These are phyloP conservation scores for Sorex fumeus DNA, from an alignment of 2,113 vertebrate species.

Conservation along the genomic window DNA sequence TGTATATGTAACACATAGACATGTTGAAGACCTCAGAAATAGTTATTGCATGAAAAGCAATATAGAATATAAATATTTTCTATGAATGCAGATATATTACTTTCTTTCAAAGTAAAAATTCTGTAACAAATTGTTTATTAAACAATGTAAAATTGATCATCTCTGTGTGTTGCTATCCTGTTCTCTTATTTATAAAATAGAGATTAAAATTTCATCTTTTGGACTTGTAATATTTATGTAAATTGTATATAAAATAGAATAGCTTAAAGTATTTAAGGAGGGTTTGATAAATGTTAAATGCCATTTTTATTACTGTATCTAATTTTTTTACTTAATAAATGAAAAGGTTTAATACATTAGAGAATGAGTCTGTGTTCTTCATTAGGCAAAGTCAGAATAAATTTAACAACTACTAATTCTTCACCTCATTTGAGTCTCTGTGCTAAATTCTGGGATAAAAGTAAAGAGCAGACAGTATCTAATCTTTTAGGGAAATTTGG, in stretches of 20 bases:
- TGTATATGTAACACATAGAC: not conserved
- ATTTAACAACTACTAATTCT: not conserved
- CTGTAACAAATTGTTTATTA: not conserved
- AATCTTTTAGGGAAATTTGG: not conserved
- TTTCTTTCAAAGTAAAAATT: conserved; percentile 36
- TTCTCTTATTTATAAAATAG: not conserved
- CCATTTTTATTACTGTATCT: not conserved
- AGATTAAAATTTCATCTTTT: not conserved
- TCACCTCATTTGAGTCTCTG: not conserved
- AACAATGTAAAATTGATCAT: not conserved
- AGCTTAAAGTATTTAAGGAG: not conserved
- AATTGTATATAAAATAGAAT: not conserved
- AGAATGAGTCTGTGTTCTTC: not conserved
- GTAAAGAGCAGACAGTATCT: not conserved
- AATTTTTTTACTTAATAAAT: not conserved
- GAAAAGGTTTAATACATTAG: not conserved
- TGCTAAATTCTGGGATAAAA: not conserved
- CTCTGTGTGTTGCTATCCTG: not conserved
- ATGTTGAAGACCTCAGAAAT: conserved; percentile 18
- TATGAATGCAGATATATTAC: not conserved
- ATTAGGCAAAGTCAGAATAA: not conserved
- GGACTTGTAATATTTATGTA: not conserved
- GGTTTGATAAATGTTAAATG: not conserved
- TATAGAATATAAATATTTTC: not conserved
- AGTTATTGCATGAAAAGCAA: not conserved